These are phyloP conservation scores for Epinotia bilunana DNA, from an alignment of 2,888 invertebrate species.

Conservation along the genomic window DNA sequence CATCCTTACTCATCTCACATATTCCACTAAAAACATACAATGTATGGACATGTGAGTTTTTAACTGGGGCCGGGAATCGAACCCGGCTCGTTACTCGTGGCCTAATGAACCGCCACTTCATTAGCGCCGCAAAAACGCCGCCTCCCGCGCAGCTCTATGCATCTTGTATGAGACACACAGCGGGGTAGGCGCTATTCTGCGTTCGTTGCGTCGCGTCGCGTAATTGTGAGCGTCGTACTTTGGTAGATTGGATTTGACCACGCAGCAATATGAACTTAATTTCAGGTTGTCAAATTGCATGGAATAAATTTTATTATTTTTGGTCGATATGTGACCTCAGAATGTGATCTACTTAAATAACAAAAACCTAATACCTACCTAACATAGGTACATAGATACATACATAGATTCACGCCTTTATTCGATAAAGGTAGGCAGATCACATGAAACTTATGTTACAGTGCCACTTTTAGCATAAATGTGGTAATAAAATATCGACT, in stretches of 20 bases:
- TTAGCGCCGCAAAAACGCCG: constrained; percentile 69
- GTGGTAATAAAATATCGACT: too few relatives aligned
- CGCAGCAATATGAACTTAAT: too few relatives aligned
- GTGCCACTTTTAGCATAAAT: too few relatives aligned
- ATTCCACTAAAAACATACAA: constrained; percentile 42
- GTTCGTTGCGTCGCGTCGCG: not conserved
- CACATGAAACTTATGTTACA: too few relatives aligned
- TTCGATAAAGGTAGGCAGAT: too few relatives aligned
- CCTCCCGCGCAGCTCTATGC: constrained; percentile 69
- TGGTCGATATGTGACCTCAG: not conserved
- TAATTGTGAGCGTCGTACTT: too few relatives aligned
- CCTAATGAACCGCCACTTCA: constrained; percentile 75
- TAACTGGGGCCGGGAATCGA: constrained; percentile 48
- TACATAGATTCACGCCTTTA: too few relatives aligned
- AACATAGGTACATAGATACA: too few relatives aligned
- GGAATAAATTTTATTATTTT: too few relatives aligned
- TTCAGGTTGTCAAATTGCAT: too few relatives aligned
- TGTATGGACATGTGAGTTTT: constrained; percentile 53
- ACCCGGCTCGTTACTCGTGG: constrained; percentile 64
- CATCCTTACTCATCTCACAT: constrained; percentile 36
- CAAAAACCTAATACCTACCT: not conserved
- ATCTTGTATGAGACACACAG: constrained; percentile 79
- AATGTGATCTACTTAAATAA: not conserved
- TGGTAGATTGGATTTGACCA: too few relatives aligned
- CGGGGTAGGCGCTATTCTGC: constrained; percentile 58